Evolutionary conservation across 1,140 invertebrate genomes (phyloP), one percentile per base, ranked within the genome.

Genomic region (Metaphire vulgaris): DNA sequence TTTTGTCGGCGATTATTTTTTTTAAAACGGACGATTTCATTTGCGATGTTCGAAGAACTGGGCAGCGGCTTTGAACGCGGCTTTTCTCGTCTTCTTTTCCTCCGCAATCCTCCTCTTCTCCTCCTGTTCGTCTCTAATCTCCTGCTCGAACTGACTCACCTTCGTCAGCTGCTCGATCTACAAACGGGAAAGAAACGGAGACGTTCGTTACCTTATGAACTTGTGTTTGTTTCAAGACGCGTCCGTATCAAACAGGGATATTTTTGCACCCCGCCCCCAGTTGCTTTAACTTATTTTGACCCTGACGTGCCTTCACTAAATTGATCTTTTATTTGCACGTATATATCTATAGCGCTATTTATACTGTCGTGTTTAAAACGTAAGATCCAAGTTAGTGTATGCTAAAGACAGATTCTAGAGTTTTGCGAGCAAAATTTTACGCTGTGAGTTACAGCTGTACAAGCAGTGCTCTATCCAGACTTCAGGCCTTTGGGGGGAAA

Each of bases 61-160:
- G 1, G 68, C 72, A 26, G 74, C 74, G 29, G 74, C 69, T 69
- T 69, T 77, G 72, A 77, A 77, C 2, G 71, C 76, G 14, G 76
- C 76, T 28, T 66, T 34, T 68, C 64, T 66, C 33, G 28, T 28
- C 34, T 77, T 77, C 64, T 33, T 74, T 67, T 77, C 76, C 30
- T 66, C 76, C 33, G 74, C 72, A 21, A 32, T 32, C 32, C 56
- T 74, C 34, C 26, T 69, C 56, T 64, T 74, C 69, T 74, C 72
- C 14, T 74, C 72, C 33, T 74, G 64, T 67, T 77, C 76, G 16
- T 77, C 68, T 34, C 33, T 29, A 28, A 77, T 77, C 34, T 77
- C 76, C 34, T 77, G 31, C 65, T 77, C 76, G 69, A 77, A 77
- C 33, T 67, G 6, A 31, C 41, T 67, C 2, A 21, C 16, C 30